phyloP scores from a whole-genome alignment of 2,113 vertebrate genomes.

The Murina feae region DNA sequence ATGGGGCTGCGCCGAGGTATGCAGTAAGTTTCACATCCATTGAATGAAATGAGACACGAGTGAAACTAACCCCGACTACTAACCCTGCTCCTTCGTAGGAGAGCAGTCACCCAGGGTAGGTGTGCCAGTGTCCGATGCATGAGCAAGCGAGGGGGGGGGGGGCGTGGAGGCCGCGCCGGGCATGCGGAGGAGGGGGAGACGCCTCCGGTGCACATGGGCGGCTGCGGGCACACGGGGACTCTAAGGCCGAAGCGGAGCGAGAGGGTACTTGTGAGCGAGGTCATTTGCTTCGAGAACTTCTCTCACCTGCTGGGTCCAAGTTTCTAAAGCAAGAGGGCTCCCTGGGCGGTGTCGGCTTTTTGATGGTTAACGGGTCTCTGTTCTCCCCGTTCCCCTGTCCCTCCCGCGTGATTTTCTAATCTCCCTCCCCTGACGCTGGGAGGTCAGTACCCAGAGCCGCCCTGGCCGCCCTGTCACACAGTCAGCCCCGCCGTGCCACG shows the following conservation, averaged over 20 bases:
- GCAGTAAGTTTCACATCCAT: constrained; percentile 85
- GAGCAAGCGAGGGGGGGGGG: constrained; percentile 64
- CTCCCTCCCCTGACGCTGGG: not conserved
- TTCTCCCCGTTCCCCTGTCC: not conserved
- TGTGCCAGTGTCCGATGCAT: constrained; percentile 79
- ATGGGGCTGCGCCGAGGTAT: constrained; percentile 90
- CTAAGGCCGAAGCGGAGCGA: not conserved
- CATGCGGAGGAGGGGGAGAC: constrained; percentile 74
- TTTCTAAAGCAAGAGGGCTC: not conserved
- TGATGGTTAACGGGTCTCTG: not conserved
- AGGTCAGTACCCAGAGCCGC: not conserved
- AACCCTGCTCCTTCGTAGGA: constrained; percentile 76
- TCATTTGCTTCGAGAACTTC: not conserved
- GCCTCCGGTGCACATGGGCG: not conserved
- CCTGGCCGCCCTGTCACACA: no score
- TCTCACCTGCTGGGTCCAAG: not conserved
- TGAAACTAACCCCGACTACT: constrained; percentile 84
- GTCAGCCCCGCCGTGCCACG: no score
- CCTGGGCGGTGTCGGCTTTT: not conserved
- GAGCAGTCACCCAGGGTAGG: constrained; percentile 73
- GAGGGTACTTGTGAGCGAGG: not conserved
- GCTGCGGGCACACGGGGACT: not conserved
- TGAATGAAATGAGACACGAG: constrained; percentile 71
- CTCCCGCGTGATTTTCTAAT: not conserved
- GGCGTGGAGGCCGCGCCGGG: constrained; percentile 66